Base-by-base conservation (phyloP, 2,888 invertebrate genomes). In the Steromphala cineraria region DNA sequence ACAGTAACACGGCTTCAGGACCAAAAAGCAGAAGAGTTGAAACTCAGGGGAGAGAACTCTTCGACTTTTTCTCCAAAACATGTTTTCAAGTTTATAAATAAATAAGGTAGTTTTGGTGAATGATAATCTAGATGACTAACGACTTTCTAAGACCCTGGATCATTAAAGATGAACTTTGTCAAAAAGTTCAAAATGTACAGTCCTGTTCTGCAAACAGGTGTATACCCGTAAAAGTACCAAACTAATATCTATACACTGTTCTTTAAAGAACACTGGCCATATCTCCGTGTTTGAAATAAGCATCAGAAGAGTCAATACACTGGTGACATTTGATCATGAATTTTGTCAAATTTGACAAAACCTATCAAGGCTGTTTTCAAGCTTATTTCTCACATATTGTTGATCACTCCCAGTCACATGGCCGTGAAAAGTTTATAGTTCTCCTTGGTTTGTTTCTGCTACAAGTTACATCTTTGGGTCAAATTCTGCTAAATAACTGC, bases 91-190 rank as follows among this genome's bases (percentile, higher is more conserved):
- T 56, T 80, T 53, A 80, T 80, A 80, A 80, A 80, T 80, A 80
- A 80, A 80, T 80, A 80, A 76, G 28, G 75, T 80, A 56, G 75
- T 24, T 80, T 80, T 67, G 52, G 76, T 76, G 76, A 31, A 46
- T 19, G 67, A 56, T 40, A 76, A 77, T 31, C 77, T 56, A 55
- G 19, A 17, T 56, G 77, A 75, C 75, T 75, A 75, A 75, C 24
- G 24, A 24, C 52, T 40, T 52, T 52, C 24, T 52, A 52, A 46
- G 52, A 75, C 75, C 75, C 75, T 75, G 75, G 75, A 75, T 75
- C 17, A 52, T 52, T 24, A 28, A 62, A 24, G 62, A 28, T 31
- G 62, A 62, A 62, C 62, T 62, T 62, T 31, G 62, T 62, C 62
- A 17, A 62, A 28, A 62, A 62, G 62, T 62, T 62, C 62, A 28